Evolutionary conservation across 2,113 vertebrate species (phyloP).

Genomic region (Sphyrna mokarran): DNA sequence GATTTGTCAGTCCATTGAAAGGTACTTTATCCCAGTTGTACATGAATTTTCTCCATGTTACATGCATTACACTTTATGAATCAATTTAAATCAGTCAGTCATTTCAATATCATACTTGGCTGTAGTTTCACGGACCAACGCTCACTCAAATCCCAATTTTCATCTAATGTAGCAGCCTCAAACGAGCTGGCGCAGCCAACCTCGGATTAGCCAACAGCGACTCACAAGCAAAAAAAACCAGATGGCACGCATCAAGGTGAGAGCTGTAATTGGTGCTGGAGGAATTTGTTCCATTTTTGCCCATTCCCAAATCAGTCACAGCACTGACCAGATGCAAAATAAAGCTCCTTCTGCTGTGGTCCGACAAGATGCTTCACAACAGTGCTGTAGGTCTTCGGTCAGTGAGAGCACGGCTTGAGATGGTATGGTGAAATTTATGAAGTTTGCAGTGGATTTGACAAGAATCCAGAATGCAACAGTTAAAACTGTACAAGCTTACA

Average conservation of each 20-base stretch:
- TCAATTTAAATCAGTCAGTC: not conserved
- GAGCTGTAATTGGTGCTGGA: not conserved
- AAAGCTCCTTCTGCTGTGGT: not conserved
- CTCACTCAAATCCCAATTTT: not conserved
- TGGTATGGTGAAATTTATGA: not conserved
- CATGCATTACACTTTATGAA: not conserved
- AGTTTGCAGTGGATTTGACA: not conserved
- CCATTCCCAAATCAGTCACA: not conserved
- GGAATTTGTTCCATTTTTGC: not conserved
- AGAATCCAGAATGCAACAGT: not conserved
- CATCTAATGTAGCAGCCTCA: not conserved
- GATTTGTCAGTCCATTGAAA: not conserved
- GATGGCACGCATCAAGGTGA: not conserved
- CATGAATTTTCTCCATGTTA: not conserved
- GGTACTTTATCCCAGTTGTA: not conserved
- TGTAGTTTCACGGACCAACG: not conserved
- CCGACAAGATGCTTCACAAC: not conserved
- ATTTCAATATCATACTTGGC: not conserved
- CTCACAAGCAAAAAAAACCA: not conserved
- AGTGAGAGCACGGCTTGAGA: not conserved
- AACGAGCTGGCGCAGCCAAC: not conserved
- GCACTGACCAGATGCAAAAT: not conserved
- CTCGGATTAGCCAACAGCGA: not conserved
- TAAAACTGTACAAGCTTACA: not conserved
- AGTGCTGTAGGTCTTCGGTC: not conserved